Evolutionary conservation across 2,888 invertebrate genomes (phyloP).

Genomic region (Phania funesta): DNA sequence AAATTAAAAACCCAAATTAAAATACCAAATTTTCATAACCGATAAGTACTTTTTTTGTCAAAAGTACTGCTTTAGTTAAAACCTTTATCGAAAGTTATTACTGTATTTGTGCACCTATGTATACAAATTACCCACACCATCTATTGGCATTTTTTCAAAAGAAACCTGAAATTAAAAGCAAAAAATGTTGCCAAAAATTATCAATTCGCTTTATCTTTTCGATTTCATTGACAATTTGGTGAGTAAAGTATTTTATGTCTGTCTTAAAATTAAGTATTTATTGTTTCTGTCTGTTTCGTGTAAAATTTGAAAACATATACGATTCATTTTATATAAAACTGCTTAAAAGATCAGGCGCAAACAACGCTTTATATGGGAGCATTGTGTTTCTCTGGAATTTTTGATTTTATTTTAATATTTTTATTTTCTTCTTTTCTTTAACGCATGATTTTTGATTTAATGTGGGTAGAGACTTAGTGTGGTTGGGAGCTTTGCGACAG

Average conservation of each 20-base stretch:
- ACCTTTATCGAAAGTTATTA: no score
- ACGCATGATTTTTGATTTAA: not conserved
- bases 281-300: not conserved
- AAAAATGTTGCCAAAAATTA: conserved; percentile 5
- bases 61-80: no score
- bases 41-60: no score
- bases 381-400: not conserved
- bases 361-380: not conserved
- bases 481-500: not conserved
- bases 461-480: not conserved
- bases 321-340: not conserved
- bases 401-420: not conserved
- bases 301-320: not conserved
- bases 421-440: not conserved
- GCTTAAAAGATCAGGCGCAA: not conserved
- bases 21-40: no score
- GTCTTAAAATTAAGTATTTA: not conserved
- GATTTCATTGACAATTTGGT: not conserved
- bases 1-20: no score
- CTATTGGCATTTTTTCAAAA: not conserved
- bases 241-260: not conserved
- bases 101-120: no score
- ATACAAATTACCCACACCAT: not conserved
- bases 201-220: conserved; percentile 10
- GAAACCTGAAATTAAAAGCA: not conserved